Percentiles rank a stretch among this genome's conserved stretches.
Conservation (phyloP, 2,113 vertebrate species). For the Ceratotherium simum region DNA sequence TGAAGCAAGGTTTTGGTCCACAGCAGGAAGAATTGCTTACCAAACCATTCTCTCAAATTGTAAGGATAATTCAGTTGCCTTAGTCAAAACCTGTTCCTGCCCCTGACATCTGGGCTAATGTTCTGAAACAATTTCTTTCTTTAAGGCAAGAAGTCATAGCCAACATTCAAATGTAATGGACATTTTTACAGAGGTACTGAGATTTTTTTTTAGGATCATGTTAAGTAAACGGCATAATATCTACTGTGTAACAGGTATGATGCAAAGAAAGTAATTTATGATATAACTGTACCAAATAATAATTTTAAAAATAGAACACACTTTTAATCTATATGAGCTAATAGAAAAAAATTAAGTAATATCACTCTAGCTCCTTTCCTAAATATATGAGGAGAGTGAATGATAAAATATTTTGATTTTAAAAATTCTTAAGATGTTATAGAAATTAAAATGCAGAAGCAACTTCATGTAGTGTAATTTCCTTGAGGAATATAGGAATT, state of each 20-base stretch:
- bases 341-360: conserved; percentile 48
- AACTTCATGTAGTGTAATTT: conserved; percentile 42
- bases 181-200: neutral
- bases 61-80: neutral
- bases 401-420: conserved; percentile 7
- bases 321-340: conserved; percentile 32
- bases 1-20: neutral
- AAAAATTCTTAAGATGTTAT: conserved; percentile 58
- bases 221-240: neutral
- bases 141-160: neutral
- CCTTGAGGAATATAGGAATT: neutral
- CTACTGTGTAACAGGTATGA: neutral
- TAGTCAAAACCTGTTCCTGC: neutral
- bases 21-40: neutral
- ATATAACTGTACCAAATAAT: neutral
- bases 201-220: neutral
- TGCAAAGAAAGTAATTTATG: neutral
- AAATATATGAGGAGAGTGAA: conserved; percentile 27
- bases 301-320: conserved; percentile 25
- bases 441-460: conserved; percentile 66
- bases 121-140: neutral
- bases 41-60: neutral
- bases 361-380: neutral
- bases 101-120: neutral
- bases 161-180: neutral